Conservation (phyloP, 2,113 vertebrate genomes). For the Stigmatopora nigra region DNA sequence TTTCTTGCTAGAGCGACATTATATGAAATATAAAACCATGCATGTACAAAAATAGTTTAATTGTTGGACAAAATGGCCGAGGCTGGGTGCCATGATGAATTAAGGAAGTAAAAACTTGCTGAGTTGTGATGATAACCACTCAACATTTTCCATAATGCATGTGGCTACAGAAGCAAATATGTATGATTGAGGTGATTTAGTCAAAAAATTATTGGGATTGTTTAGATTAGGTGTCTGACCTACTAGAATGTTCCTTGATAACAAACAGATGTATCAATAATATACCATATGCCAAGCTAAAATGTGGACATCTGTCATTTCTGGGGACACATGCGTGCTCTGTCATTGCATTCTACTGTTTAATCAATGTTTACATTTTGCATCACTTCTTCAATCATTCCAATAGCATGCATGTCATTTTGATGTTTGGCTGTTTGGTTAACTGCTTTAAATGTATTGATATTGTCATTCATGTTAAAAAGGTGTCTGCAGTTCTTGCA, state of each 20-base stretch:
- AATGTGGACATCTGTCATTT: constrained; percentile 41
- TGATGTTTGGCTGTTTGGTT: neutral
- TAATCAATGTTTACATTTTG: constrained; percentile 41
- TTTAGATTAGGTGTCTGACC: constrained; percentile 24
- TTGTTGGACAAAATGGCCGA: too few relatives aligned
- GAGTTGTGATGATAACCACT: too few relatives aligned
- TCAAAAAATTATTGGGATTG: constrained; percentile 24
- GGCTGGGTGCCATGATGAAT: too few relatives aligned
- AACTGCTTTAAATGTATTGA: neutral
- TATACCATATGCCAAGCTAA: constrained; percentile 45
- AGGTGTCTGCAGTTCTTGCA: neutral
- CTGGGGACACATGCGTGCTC: constrained; percentile 29
- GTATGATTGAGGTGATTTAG: constrained; percentile 18
- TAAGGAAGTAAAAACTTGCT: too few relatives aligned
- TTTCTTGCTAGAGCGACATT: too few relatives aligned
- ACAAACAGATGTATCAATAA: constrained; percentile 64
- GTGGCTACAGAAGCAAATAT: too few relatives aligned
- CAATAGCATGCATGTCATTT: neutral
- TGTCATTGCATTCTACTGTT: constrained; percentile 35
- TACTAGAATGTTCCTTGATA: constrained; percentile 39
- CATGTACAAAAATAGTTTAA: too few relatives aligned
- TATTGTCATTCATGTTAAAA: neutral
- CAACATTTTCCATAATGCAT: too few relatives aligned
- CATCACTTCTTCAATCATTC: constrained; percentile 21
- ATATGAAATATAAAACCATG: too few relatives aligned